Percentiles rank a stretch among this genome's conserved stretches.
phyloP scores from a whole-genome alignment of 2,113 vertebrate genomes.

The Philantomba maxwellii region DNA sequence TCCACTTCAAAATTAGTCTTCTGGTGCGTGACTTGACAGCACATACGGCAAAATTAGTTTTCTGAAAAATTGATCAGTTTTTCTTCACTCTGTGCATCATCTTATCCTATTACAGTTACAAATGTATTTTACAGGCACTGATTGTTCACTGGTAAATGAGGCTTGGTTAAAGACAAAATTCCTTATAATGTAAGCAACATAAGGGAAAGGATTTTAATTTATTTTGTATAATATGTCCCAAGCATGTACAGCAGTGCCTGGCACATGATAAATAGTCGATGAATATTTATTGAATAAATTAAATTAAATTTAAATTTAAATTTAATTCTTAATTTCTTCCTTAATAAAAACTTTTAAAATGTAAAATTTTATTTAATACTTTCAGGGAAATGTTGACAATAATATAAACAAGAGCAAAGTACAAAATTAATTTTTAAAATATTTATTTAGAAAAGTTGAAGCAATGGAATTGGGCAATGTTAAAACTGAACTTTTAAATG shows the following conservation, averaged over 20 bases:
- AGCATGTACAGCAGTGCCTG: not conserved
- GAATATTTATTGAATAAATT: not conserved
- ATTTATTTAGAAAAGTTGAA: not conserved
- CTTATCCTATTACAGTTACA: not conserved
- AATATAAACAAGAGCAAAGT: not conserved
- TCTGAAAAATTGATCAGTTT: not conserved
- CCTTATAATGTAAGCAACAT: not conserved
- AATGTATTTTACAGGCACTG: not conserved
- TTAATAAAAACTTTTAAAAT: constrained; percentile 1
- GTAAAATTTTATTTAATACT: not conserved
- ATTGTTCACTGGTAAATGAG: not conserved
- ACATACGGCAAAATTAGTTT: not conserved
- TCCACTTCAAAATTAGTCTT: not conserved
- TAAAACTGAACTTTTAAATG: not conserved
- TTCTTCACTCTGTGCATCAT: not conserved
- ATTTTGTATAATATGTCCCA: not conserved
- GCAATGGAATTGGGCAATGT: not conserved
- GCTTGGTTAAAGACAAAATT: constrained; percentile 14
- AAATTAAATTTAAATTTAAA: not conserved
- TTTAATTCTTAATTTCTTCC: not conserved
- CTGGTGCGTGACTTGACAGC: not conserved
- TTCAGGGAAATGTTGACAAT: constrained; percentile 14
- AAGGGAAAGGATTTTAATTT: not conserved
- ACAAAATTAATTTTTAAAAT: not conserved
- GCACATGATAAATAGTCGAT: not conserved